These are phyloP conservation scores for Caenorhabditis uteleia DNA, from an alignment of 2,888 invertebrate genomes.

Conservation along the genomic window DNA sequence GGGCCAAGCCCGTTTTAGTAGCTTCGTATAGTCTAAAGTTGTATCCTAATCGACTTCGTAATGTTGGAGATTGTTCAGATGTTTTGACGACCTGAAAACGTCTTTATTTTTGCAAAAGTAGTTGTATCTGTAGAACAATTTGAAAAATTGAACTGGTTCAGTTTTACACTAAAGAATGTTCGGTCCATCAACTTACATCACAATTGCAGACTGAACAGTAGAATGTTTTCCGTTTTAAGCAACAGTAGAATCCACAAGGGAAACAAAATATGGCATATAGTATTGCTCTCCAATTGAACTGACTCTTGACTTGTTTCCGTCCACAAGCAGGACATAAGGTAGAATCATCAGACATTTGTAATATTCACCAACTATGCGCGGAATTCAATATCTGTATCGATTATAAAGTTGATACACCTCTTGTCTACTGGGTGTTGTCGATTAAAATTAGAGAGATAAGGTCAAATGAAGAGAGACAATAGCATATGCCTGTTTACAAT, in stretches of 20 bases:
- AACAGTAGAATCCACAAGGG: conserved; percentile 64
- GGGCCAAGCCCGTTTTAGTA: conserved; percentile 24
- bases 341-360: too few relatives aligned
- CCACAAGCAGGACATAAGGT: conserved; percentile 42
- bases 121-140: neutral
- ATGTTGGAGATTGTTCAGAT: neutral
- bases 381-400: too few relatives aligned
- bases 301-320: conserved; percentile 29
- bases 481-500: too few relatives aligned
- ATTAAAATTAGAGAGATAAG: too few relatives aligned
- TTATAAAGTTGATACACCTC: too few relatives aligned
- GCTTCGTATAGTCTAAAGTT: conserved; percentile 31
- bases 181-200: conserved; percentile 48
- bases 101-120: neutral
- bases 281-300: conserved; percentile 51
- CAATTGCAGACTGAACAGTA: conserved; percentile 56
- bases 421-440: too few relatives aligned
- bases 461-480: too few relatives aligned
- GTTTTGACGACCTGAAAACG: neutral
- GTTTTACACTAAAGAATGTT: conserved; percentile 1
- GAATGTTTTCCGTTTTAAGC: conserved; percentile 44
- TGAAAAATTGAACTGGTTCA: neutral
- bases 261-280: conserved; percentile 63
- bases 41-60: conserved; percentile 18
- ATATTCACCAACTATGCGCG: too few relatives aligned